Conservation (phyloP, 2,888 invertebrate species). For the Caenorhabditis doughertyi region DNA sequence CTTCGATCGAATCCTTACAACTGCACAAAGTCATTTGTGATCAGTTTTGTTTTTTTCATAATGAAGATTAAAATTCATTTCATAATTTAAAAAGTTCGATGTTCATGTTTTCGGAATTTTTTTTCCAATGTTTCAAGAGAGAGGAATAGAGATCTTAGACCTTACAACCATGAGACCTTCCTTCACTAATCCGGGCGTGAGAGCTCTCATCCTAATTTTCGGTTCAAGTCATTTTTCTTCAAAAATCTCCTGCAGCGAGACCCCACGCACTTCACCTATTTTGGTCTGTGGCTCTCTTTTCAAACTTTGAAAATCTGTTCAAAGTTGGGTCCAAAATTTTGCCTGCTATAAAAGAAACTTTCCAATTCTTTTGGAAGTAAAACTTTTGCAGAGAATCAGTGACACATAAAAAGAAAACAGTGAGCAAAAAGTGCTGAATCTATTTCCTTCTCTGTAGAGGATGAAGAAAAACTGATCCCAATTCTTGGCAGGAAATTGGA, state of each 20-base stretch:
- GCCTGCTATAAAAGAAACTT: too few species aligned
- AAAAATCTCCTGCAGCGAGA: constrained; percentile 27
- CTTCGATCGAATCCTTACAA: neutral
- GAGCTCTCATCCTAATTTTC: constrained; percentile 17
- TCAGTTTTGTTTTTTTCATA: constrained; percentile 26
- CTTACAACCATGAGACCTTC: constrained; percentile 20
- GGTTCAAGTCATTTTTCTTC: constrained; percentile 25
- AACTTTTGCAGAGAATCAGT: neutral
- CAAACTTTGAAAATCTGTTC: constrained; percentile 23
- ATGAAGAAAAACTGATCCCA: constrained; percentile 10
- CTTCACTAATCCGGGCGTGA: constrained; percentile 30
- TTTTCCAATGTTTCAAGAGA: neutral
- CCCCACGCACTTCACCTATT: constrained; percentile 59
- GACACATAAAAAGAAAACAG: neutral
- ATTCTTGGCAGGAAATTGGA: constrained; percentile 33
- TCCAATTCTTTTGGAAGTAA: neutral
- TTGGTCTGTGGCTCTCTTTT: constrained; percentile 16
- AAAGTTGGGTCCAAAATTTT: neutral
- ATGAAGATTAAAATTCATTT: constrained; percentile 13
- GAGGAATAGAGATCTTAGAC: constrained; percentile 9
- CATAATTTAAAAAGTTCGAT: neutral
- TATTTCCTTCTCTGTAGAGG: constrained; percentile 14
- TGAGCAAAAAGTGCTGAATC: constrained; percentile 17
- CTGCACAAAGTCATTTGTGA: neutral
- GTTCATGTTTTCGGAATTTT: constrained; percentile 10